Evolutionary conservation across 2,113 vertebrate species (phyloP).

Genomic region (Cyanoderma ruficeps): DNA sequence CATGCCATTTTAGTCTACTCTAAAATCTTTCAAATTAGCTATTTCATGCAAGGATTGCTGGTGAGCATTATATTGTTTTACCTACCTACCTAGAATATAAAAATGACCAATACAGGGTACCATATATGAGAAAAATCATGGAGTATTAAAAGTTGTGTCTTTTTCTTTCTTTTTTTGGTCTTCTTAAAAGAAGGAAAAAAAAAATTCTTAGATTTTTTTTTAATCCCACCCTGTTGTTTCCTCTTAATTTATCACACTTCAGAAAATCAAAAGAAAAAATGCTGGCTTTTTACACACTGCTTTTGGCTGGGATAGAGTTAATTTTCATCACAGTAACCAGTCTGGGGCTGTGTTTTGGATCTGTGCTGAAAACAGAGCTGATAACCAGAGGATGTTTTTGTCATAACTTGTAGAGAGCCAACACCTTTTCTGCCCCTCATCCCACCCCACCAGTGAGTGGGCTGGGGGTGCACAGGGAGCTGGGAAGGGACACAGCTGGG

Average conservation of each 20-base stretch:
- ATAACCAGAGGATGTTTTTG: background rate
- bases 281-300: background rate
- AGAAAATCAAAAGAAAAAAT: background rate
- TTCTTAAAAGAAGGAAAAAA: background rate
- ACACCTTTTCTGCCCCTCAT: background rate
- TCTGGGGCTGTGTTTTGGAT: background rate
- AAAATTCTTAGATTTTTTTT: background rate
- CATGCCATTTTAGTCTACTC: background rate
- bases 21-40: background rate
- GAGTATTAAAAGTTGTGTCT: background rate
- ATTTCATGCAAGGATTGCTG: background rate
- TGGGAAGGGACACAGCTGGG: background rate
- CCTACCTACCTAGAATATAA: background rate
- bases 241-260: background rate
- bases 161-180: background rate
- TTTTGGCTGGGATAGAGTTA: background rate
- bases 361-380: background rate
- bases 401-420: background rate
- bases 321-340: background rate
- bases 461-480: background rate
- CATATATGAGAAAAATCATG: background rate
- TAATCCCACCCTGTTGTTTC: background rate
- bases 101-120: accelerated
- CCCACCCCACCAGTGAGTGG: accelerated
- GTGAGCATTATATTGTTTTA: background rate